Base-by-base conservation (phyloP, 1,140 invertebrate genomes). In the Nixonia krombeini region DNA sequence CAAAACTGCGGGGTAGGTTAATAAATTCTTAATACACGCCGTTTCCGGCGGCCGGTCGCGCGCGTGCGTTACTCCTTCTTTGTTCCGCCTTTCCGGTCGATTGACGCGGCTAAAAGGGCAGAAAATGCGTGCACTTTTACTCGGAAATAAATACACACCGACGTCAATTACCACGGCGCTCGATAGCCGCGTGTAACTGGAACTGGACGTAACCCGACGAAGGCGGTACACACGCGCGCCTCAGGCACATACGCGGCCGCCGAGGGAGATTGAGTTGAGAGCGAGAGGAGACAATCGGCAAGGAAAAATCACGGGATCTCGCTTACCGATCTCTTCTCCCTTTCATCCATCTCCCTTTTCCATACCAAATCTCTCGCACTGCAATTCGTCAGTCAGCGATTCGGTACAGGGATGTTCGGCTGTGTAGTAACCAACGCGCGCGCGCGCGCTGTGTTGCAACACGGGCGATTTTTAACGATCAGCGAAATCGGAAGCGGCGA, bases 171-270 rank as follows among this genome's bases (percentile, higher is more conserved):
- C 59, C 64, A 63, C 47, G 59, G 68, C 56, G 68, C 70, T 70
- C 37, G 72, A n/a, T n/a, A 63, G 73, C 75, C 73, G 71, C 69
- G 76, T 75, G 78, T 78, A 79, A 78, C 75, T 79, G 76, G 69
- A 80, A 75, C 78, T 76, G 62, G 56, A 72, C 52, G 72, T 73
- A 73, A 73, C 31, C 52, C 41, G 71, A 73, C 37, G 59, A 69
- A 47, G 46, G 31, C 26, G 52, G 17, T 28, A 33, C 16, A 52
- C 42, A 61, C 33, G 31, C 26, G 16, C 40, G 33, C 7, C 37
- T 10, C 40, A 45, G 25, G 52, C 28, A 12, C 41, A 25, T n/a
- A n/a, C n/a, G n/a, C n/a, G n/a, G n/a, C n/a, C n/a, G n/a, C n/a
- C 40, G 47, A 21, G 44, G 28, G 37, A 6, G 51, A 37, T 47